These are phyloP conservation scores for Yponomeuta cagnagella DNA, from an alignment of 2,888 invertebrate genomes.

Conservation along the genomic window DNA sequence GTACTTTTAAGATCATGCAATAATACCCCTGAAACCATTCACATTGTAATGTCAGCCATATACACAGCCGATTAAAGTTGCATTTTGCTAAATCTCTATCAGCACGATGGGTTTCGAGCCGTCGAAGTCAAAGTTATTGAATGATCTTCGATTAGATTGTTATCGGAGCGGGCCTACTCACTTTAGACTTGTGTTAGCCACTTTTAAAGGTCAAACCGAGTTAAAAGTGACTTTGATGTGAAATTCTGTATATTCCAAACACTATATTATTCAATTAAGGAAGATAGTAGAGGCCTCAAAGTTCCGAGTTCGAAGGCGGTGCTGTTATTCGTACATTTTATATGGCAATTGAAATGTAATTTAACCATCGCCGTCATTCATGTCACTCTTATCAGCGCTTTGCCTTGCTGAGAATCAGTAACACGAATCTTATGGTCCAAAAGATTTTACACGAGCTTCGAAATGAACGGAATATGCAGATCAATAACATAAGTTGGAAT, in stretches of 20 bases:
- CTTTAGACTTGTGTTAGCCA: not conserved
- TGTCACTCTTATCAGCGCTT: constrained; percentile 57
- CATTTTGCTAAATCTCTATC: constrained; percentile 29
- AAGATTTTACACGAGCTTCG: constrained; percentile 33
- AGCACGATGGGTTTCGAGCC: constrained; percentile 39
- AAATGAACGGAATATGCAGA: not conserved
- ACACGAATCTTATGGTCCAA: constrained; percentile 30
- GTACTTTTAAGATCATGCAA: constrained; percentile 54
- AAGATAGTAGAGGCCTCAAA: not conserved
- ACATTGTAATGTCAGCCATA: constrained; percentile 42
- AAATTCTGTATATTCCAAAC: not conserved
- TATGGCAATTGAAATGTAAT: constrained; percentile 74
- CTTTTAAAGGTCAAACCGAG: too few relatives aligned
- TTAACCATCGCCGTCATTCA: constrained; percentile 54
- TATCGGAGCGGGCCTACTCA: constrained; percentile 54
- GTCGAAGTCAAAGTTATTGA: constrained; percentile 66
- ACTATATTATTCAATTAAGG: not conserved
- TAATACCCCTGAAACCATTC: constrained; percentile 39
- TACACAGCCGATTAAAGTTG: constrained; percentile 32
- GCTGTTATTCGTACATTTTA: constrained; percentile 60
- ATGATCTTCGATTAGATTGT: constrained; percentile 74
- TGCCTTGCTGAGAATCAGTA: constrained; percentile 42
- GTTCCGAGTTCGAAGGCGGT: constrained; percentile 45
- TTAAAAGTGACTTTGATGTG: not conserved
- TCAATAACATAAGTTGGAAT: constrained; percentile 29